Conservation (phyloP, 2,797 vertebrate species). For the Halcyon smyrnensis region DNA sequence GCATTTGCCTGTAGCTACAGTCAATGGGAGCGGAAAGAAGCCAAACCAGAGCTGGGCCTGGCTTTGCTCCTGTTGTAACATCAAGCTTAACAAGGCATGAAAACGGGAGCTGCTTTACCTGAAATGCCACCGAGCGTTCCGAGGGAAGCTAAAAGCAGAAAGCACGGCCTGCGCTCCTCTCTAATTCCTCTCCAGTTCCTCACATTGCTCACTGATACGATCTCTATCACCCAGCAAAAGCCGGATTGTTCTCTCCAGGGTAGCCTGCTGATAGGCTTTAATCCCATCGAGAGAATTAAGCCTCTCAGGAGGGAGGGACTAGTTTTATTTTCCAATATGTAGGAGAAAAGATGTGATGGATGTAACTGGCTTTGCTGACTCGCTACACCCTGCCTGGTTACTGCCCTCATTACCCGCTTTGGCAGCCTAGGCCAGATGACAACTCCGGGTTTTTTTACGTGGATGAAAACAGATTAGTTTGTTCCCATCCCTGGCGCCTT, state of each 20-base stretch:
- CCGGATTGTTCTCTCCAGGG: not conserved
- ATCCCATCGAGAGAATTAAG: conserved; percentile 30
- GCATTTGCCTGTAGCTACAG: not conserved
- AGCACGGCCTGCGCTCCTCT: not conserved
- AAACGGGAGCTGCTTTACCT: not conserved
- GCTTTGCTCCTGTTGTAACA: not conserved
- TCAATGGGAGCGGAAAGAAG: not conserved
- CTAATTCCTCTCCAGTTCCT: not conserved
- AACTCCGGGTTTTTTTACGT: not conserved
- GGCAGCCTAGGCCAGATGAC: not conserved
- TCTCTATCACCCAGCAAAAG: not conserved
- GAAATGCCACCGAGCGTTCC: not conserved
- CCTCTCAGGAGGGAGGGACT: not conserved
- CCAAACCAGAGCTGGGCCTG: not conserved
- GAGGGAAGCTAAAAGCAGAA: not conserved
- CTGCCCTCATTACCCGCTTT: not conserved
- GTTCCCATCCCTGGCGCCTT: not conserved
- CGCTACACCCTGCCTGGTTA: not conserved
- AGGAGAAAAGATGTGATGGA: not conserved
- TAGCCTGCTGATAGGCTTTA: not conserved
- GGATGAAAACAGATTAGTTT: not conserved
- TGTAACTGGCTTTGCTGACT: not conserved
- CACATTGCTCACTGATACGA: not conserved
- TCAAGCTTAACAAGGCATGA: not conserved
- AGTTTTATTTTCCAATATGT: not conserved